Evolutionary conservation across 2,797 vertebrate species (phyloP).

Genomic region (Diglossa cyanea): DNA sequence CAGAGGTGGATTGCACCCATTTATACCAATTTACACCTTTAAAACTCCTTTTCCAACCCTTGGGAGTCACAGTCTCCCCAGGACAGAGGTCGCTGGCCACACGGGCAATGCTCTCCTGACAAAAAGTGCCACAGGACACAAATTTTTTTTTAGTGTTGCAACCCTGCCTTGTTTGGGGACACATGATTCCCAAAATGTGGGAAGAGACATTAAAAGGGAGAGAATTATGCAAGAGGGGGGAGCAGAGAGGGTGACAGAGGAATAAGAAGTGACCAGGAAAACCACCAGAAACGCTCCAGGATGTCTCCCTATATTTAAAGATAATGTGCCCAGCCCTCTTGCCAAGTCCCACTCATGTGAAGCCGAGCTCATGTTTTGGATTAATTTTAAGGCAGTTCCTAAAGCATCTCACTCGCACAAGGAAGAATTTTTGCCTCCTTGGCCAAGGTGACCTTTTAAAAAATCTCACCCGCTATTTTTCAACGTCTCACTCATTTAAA

Average conservation of each 20-base stretch:
- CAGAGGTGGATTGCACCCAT: background rate
- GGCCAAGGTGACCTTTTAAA: slow-evolving; percentile 41
- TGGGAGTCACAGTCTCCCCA: rapidly evolving
- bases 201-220: background rate
- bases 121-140: background rate
- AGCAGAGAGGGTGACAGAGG: background rate
- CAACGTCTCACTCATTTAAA: slow-evolving; percentile 28
- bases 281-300: slow-evolving; percentile 39
- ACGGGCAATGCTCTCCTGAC: background rate
- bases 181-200: slow-evolving; percentile 3
- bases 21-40: background rate
- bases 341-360: slow-evolving; percentile 52
- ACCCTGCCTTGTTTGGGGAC: background rate
- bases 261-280: slow-evolving; percentile 58
- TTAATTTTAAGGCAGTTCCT: slow-evolving; percentile 50
- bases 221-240: background rate
- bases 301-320: slow-evolving; percentile 54
- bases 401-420: background rate
- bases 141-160: background rate
- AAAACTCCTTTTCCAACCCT: background rate
- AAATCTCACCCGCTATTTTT: slow-evolving; percentile 47
- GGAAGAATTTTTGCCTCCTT: slow-evolving; percentile 45
- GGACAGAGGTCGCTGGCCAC: background rate
- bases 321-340: slow-evolving; percentile 31
- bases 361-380: slow-evolving; percentile 42